These are phyloP conservation scores for Halocynthia roretzi DNA, from an alignment of 23 tunicate species.

Conservation along the genomic window DNA sequence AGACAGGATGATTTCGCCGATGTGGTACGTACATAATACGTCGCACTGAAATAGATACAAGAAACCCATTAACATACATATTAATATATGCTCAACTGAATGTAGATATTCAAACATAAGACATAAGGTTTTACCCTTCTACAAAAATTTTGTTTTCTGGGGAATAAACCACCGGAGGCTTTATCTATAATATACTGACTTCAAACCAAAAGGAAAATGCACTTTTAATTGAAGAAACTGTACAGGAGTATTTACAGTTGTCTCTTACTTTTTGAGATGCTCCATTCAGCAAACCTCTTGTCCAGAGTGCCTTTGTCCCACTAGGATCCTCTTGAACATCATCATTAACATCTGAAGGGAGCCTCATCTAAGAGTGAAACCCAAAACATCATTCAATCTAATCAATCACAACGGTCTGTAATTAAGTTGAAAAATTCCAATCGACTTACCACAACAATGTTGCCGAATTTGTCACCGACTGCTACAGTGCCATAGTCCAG, in stretches of 20 bases:
- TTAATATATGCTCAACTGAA: not conserved
- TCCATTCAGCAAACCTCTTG: slow-evolving; percentile 90
- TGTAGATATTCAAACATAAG: not conserved
- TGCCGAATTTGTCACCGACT: slow-evolving; percentile 97
- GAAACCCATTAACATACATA: no score
- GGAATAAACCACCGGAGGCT: no score
- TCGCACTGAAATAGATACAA: slow-evolving; percentile 46
- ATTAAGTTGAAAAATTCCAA: not conserved
- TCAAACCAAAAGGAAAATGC: not conserved
- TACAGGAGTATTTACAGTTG: not conserved
- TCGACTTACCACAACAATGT: slow-evolving; percentile 61
- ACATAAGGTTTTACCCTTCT: not conserved
- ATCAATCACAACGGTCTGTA: not conserved
- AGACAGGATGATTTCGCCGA: slow-evolving; percentile 85
- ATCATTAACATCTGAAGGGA: slow-evolving; percentile 88
- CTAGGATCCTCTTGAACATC: slow-evolving; percentile 98
- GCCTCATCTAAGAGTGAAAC: slow-evolving; percentile 53
- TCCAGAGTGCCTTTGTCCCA: slow-evolving; percentile 98
- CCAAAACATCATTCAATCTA: not conserved
- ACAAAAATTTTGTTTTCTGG: not conserved
- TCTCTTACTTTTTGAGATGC: slow-evolving; percentile 82
- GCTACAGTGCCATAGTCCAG: slow-evolving; percentile 91
- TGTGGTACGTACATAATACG: slow-evolving; percentile 62
- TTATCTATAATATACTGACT: not conserved
- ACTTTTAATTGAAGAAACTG: not conserved